Base-by-base conservation (phyloP, 1,140 invertebrate species). In the Augochlora pura region DNA sequence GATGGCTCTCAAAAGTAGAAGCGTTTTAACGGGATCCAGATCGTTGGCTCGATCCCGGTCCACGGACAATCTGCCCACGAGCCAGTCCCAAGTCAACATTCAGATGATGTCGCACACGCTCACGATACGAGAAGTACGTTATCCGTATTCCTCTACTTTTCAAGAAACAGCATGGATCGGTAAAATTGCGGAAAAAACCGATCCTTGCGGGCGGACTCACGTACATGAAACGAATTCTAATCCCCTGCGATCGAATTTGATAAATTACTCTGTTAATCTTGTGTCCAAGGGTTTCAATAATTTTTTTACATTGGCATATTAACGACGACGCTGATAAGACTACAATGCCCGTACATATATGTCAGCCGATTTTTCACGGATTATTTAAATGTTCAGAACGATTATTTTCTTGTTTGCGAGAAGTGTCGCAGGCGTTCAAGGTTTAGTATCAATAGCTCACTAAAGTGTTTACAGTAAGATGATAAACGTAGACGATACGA, bases 91-190 rank as follows among this genome's bases (percentile, higher is more conserved):
- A 94, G 96, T 96, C 92, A 97, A 97, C 93, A 97, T 98, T 81
- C 97, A 98, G 93, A 98, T 97, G 97, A 96, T 97, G 94, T 98
- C 97, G 23, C 97, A 97, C 89, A 98, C 97, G 59, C 94, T 98
- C 78, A 97, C 97, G 80, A 97, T 98, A 87, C 94, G 96, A 94
- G 97, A 98, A 97, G 97, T 98, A 86, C 64, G 84, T 86, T 71
- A 75, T 54, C 70, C 39, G 8, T 79, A 79, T 78, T 54, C 69
- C 18, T 85, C 10, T 52, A 57, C 52, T n/a, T 39, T 18, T 25
- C 6, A 25, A 9, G 18, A 32, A 32, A 32, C 0, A 32, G 38
- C 42, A 32, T 39, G 8, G 57, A 49, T 46, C 60, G 39, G 42
- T 16, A 32, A 0, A 16, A 9, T 54, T 12, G 6, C 14, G 6